Base-by-base conservation (phyloP, 2,113 vertebrate species). In the Poeciliopsis retropinna region DNA sequence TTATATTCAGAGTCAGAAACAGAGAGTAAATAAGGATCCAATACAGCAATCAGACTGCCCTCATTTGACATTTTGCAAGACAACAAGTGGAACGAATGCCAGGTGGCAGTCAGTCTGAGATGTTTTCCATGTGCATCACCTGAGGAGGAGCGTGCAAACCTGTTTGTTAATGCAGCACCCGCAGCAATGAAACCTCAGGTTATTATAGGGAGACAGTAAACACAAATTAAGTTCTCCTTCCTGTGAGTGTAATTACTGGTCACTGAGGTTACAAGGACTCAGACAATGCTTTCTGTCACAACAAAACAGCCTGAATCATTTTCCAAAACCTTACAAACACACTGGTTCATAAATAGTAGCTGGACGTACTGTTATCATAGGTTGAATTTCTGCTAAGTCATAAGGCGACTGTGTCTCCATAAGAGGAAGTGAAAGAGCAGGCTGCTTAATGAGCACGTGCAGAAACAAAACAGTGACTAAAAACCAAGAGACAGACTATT, bases 361-460 rank as follows among this genome's bases (percentile, higher is more conserved):
- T 47, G 71, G 14, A 17, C 3, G 64, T 1, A 22, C 41, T 30
- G 0, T 57, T 67, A 78, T 82, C 68, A 67, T 10, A 54, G 39
- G 57, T 14, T 1, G 64, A 15, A 62, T 31, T 87, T 85, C 76
- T 84, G 81, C 81, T 66, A 72, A 80, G 83, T 90, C 85, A 92
- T 71, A 30, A 27, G 19, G 64, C 31, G 63, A 79, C 81, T 60
- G 79, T 15, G 22, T 63, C 68, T 68, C 29, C 25, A 27, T 14
- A 76, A 71, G 67, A 86, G 90, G 90, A 92, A 90, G 80, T 84
- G 87, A 87, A 86, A 91, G 32, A 27, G 4, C 61, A 82, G 69
- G 73, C 57, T n/a, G 75, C 28, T 75, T 60, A 29, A 44, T 37
- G 71, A 83, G 80, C 87, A 87, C 66, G 60, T 78, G 84, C 80